Conservation (phyloP, 2,888 invertebrate species). For the Chrysina gloriosa region DNA sequence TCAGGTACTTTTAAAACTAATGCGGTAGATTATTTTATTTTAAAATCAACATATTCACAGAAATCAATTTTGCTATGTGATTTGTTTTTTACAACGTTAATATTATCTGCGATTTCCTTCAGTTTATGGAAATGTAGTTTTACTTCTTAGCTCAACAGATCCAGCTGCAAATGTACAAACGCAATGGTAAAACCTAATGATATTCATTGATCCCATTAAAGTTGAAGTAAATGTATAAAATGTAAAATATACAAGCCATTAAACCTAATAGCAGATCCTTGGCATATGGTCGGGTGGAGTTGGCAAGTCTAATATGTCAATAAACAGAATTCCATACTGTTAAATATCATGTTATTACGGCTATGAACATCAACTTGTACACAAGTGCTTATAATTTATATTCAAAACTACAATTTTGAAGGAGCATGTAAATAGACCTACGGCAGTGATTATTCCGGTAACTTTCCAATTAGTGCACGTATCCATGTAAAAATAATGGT, state of each 20-base stretch:
- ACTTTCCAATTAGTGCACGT: too few species aligned
- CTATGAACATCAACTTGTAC: slow-evolving; percentile 9
- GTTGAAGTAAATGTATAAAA: slow-evolving; percentile 17
- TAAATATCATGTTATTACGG: background rate
- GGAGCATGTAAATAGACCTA: background rate
- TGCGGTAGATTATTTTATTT: too few species aligned
- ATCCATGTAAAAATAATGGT: too few species aligned
- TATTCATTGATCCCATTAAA: slow-evolving; percentile 15
- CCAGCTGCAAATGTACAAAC: background rate
- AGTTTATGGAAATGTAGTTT: too few species aligned
- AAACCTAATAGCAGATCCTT: slow-evolving; percentile 1
- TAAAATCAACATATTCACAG: too few species aligned
- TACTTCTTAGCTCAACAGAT: too few species aligned
- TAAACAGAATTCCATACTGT: slow-evolving; percentile 9
- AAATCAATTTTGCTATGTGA: too few species aligned
- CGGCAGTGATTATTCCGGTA: too few species aligned
- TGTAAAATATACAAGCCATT: slow-evolving; percentile 23
- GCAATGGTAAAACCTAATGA: slow-evolving; percentile 7
- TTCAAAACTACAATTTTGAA: background rate
- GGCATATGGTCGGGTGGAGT: slow-evolving; percentile 5
- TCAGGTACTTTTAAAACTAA: too few species aligned
- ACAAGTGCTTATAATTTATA: slow-evolving; percentile 17
- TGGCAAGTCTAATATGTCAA: slow-evolving; percentile 20
- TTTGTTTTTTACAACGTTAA: too few species aligned
- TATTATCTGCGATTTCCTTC: too few species aligned